These are phyloP conservation scores for Periophthalmus magnuspinnatus DNA, from an alignment of 2,797 vertebrate species.

Conservation along the genomic window DNA sequence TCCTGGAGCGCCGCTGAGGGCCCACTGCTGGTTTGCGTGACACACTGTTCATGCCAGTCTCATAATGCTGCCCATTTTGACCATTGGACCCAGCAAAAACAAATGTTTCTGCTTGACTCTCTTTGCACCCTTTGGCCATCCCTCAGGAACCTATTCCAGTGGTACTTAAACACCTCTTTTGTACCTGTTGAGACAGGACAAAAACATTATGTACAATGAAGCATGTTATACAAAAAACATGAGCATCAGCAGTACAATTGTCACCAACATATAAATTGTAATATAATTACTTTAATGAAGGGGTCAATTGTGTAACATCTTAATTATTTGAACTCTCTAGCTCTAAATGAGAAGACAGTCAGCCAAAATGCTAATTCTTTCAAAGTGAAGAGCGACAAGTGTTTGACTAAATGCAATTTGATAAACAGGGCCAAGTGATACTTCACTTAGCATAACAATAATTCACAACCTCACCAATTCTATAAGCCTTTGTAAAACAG, in stretches of 20 bases:
- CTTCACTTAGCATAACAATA: neutral
- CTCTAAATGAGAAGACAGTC: too few species aligned
- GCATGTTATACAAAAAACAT: neutral
- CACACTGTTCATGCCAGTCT: constrained; percentile 39
- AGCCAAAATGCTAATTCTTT: neutral
- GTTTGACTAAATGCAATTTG: neutral
- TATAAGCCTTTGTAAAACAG: neutral
- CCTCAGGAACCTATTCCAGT: constrained; percentile 36
- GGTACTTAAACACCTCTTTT: constrained; percentile 31
- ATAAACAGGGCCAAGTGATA: neutral
- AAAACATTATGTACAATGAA: neutral
- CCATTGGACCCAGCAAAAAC: constrained; percentile 69
- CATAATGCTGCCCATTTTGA: constrained; percentile 63
- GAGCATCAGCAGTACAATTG: too few species aligned
- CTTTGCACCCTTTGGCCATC: constrained; percentile 73
- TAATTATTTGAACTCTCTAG: neutral
- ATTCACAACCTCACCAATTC: neutral
- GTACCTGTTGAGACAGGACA: constrained; percentile 43
- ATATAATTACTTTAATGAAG: neutral
- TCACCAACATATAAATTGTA: neutral
- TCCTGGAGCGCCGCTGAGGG: constrained; percentile 49
- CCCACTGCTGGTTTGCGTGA: constrained; percentile 20
- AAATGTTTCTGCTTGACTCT: constrained; percentile 69
- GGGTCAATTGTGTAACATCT: neutral
- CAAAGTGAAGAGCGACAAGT: neutral